Evolutionary conservation across 2,113 vertebrate genomes (phyloP).

Genomic region (Xiphophorus maculatus): DNA sequence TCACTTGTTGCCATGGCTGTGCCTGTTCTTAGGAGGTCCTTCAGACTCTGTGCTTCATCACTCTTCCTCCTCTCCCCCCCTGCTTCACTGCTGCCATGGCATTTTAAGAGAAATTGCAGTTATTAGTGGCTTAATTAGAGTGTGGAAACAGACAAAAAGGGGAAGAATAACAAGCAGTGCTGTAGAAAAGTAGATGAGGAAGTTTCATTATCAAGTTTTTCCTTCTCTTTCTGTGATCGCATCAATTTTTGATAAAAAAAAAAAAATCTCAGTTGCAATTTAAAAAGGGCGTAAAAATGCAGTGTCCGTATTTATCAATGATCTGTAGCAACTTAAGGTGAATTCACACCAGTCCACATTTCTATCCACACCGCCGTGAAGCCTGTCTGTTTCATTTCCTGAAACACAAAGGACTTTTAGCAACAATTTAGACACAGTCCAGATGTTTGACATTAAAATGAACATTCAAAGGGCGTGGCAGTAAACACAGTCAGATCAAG

Average conservation of each 20-base stretch:
- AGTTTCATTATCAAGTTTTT: background rate
- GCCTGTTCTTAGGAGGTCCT: slow-evolving; percentile 10
- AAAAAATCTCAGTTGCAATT: too few relatives aligned
- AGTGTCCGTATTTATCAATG: background rate
- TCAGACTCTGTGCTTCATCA: background rate
- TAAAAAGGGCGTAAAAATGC: too few relatives aligned
- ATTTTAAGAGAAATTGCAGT: background rate
- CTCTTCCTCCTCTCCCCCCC: background rate
- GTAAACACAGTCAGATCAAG: too few relatives aligned
- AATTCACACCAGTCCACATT: background rate
- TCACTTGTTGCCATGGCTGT: slow-evolving; percentile 51
- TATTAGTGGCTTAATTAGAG: background rate
- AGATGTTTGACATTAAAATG: too few relatives aligned
- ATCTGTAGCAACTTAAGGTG: background rate
- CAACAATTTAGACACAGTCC: too few relatives aligned
- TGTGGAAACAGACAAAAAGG: background rate
- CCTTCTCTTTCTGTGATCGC: background rate
- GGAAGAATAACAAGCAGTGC: background rate
- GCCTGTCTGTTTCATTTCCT: too few relatives aligned
- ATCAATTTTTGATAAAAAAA: background rate
- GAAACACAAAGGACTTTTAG: too few relatives aligned
- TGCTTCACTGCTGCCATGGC: slow-evolving; percentile 6
- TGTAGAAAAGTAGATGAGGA: background rate
- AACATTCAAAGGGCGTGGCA: too few relatives aligned
- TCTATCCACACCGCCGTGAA: too few relatives aligned